Evolutionary conservation across 2,888 invertebrate genomes (phyloP), one percentile per base, ranked within the genome.

Genomic region (Philhelius pedissequus): DNA sequence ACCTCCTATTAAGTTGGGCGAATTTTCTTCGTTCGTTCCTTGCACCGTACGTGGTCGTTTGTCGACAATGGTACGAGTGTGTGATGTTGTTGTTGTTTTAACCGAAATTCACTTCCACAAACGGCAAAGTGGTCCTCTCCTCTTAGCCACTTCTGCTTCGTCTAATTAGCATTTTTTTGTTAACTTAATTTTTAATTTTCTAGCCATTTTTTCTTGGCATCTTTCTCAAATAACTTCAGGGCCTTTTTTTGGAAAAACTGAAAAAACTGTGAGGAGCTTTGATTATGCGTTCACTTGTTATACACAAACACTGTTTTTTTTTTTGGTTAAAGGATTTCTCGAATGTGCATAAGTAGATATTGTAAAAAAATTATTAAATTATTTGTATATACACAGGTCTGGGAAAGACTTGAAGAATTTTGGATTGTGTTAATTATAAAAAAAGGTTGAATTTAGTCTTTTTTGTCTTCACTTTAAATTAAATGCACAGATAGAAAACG

Each of bases 1-100:
- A 84, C 80, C 80, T 84, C 80, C 84, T 84, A 79, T 84, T 84
- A 80, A 64, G 84, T 84, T 80, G 84, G 84, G 80, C 80, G 80
- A 84, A 75, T 84, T 84, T 84, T 83, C 79, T 70, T 62, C 43
- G 62, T 83, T 73, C 45, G 56, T 68, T 73, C 62, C 83, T 74
- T 83, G 74, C 74, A 74, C 83, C 69, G 74, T 69, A n/a, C 52
- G 52, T 52, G 52, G n/a, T 52, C 27, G 52, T 52, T 48, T 15
- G 52, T 27, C 27, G 52, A 27, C 27, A 20, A 35, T 3, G 43
- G 25, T 20, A 45, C 40, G 40, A 48, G 52, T 74, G 62, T 73
- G 58, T 74, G n/a, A n/a, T n/a, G 74, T 62, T 74, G 64, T 52
- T 74, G 74, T 62, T 74, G 64, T 64, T 74, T 64, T 64, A 64